Base-by-base conservation (phyloP, 53 echinoderm and acorn worm species). In the Luidia sarsii region DNA sequence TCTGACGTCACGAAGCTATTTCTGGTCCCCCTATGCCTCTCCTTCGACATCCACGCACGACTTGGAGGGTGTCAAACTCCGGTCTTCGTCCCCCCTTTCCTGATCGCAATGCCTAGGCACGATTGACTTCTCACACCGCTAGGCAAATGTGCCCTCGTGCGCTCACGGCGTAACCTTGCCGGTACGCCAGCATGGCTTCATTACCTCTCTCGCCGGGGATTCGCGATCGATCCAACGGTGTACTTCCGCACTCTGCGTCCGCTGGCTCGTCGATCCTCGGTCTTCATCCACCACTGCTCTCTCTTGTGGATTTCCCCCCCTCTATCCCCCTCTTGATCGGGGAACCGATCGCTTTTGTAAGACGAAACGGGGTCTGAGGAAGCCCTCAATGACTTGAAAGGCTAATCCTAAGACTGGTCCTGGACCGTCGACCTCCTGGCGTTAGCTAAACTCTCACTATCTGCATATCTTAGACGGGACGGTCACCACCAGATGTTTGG, bases 101-200 rank as follows among this genome's bases (percentile, higher is more conserved):
- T 24, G 28, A 9, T 70, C 20, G 21, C 13, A 35, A 70, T 70
- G 70, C 50, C 52, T 0, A 10, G 34, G 23, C 70, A 70, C 70
- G 70, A 50, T 32, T 52, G 29, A 14, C 7, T 36, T 10, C 10
- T 50, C 53, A n/a, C 53, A 33, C 48, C 33, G 70, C 21, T 8
- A 51, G 35, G 70, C 33, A 52, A 3, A 19, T 0, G 22, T 57
- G 70, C 70, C 50, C 70, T 70, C 50, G 50, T 51, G 50, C 50
- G 50, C 70, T 70, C 52, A 70, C 70, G 5, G 34, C 70, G 31
- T 70, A 51, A 51, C 50, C 70, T 70, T 70, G 70, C 22, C n/a
- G 19, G n/a, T 20, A 7, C 32, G 70, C 35, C 32, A 51, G 34
- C 70, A 35, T 6, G 35, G 52, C 70, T 70, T 33, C 51, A 70